A percentile compares a stretch with the other conserved stretches of the same genome.
phyloP scores from a whole-genome alignment of 2,888 invertebrate genomes.

The Zaprionus lineosus region DNA sequence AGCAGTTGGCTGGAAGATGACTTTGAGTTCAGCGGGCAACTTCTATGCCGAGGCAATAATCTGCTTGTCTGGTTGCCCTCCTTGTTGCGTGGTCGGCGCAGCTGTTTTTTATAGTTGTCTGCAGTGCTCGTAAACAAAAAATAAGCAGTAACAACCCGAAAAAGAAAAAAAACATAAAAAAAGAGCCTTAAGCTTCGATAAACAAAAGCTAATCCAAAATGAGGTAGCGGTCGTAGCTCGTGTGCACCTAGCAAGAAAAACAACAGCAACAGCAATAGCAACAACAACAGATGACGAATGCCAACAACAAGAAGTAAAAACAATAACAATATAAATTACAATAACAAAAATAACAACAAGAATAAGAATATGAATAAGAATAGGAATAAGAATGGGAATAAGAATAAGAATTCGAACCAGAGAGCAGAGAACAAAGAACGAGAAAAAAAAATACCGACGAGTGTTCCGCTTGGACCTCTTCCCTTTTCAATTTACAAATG shows the following conservation, averaged over 20 bases:
- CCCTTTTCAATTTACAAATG: conserved; percentile 35
- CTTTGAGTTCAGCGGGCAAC: conserved; percentile 1
- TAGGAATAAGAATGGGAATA: too few relatives aligned
- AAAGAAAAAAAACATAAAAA: not conserved
- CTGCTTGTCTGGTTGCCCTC: conserved; percentile 2
- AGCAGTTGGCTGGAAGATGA: not conserved
- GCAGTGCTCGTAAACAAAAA: conserved; percentile 51
- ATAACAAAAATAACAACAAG: too few relatives aligned
- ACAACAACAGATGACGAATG: too few relatives aligned
- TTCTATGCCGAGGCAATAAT: conserved; percentile 21
- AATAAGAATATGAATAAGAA: too few relatives aligned
- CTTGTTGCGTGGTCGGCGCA: conserved; percentile 15
- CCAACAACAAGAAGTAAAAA: too few relatives aligned
- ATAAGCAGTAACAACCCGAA: conserved; percentile 16
- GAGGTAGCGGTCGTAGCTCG: conserved; percentile 26
- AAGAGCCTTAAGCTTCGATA: conserved; percentile 42
- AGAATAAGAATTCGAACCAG: too few relatives aligned
- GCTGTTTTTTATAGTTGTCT: conserved; percentile 52
- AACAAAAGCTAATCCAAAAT: conserved; percentile 49
- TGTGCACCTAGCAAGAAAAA: conserved; percentile 17
- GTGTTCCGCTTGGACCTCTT: conserved; percentile 8
- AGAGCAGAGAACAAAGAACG: too few relatives aligned
- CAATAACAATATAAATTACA: too few relatives aligned
- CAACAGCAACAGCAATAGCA: not conserved
- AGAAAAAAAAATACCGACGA: conserved; percentile 13